Conservation (phyloP, 2,113 vertebrate genomes). For the Platysteira castanea region DNA sequence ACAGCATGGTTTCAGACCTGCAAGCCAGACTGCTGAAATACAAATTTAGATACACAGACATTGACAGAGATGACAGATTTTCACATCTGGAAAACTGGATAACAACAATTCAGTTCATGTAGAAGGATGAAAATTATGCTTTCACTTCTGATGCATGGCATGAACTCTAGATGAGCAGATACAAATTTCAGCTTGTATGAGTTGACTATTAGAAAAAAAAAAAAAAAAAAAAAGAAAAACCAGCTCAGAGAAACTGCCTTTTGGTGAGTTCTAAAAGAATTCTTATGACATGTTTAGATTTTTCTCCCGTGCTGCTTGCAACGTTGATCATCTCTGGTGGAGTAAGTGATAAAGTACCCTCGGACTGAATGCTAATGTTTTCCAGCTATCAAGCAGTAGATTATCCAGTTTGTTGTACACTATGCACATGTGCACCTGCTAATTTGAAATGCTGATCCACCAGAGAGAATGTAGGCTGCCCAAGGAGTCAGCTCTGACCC, state of each 20-base stretch:
- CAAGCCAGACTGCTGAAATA: constrained; percentile 46
- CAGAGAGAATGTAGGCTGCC: constrained; percentile 29
- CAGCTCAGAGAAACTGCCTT: constrained; percentile 12
- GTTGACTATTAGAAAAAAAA: not conserved
- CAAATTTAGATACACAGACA: constrained; percentile 35
- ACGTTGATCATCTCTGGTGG: not conserved
- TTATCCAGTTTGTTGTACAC: constrained; percentile 9
- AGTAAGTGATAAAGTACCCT: constrained; percentile 19
- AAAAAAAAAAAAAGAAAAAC: not conserved
- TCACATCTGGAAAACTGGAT: constrained; percentile 73
- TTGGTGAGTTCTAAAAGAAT: constrained; percentile 15
- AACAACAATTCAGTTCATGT: constrained; percentile 67
- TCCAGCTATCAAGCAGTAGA: not conserved
- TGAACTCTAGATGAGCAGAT: constrained; percentile 58
- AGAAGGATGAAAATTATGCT: constrained; percentile 65
- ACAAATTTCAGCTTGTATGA: constrained; percentile 50
- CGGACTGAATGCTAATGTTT: constrained; percentile 16
- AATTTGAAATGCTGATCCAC: constrained; percentile 57
- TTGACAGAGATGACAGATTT: constrained; percentile 70
- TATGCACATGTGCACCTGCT: constrained; percentile 30
- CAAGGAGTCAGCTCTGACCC: constrained; percentile 35
- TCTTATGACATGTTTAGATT: not conserved
- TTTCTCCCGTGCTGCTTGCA: not conserved
- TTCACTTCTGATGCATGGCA: constrained; percentile 61
- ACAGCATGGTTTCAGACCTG: constrained; percentile 29